Evolutionary conservation across 2,888 invertebrate species (phyloP), one percentile per base, ranked within the genome.

Genomic region (Netelia virgata): DNA sequence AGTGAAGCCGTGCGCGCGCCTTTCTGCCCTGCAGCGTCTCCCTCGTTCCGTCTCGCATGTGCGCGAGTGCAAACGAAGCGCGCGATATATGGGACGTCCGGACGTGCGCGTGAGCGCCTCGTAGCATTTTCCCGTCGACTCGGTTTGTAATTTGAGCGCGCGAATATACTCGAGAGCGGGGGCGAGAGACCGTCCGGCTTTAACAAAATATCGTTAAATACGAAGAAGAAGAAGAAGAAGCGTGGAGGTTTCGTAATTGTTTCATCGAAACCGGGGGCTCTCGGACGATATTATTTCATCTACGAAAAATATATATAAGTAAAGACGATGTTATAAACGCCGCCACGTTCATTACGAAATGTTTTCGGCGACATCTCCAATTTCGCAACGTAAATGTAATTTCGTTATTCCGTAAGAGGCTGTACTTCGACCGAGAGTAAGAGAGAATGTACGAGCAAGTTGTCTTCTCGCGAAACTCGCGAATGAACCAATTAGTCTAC

Each of bases 1-100:
- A 75, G 78, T 63, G 72, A 64, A 70, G 81, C 53, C n/a, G 64
- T 75, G 66, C 72, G 78, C 72, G 78, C 68, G 86, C 88, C 88
- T 89, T 88, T 89, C 89, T 88, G 89, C 88, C 88, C 89, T 85
- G 84, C 84, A 88, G 89, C 88, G 80, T 57, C 70, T 70, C 68
- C 78, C 75, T 36, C 36, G 36, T 36, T 36, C 83, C 77, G 73
- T 77, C 16, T 14, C 14, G 16, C n/a, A 53, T 63, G 68, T 43
- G 28, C 69, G 82, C 61, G 59, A 50, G 20, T 20, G 20, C 41
- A 50, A 53, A 61, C 73, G 36, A 41, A 41, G 64, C 66, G 36
- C 57, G 66, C 74, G 74, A 68, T 73, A 68, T 73, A 50, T 53
- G 69, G 59, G 57, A 77, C 41, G 59, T 83, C 78, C 83, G 73